Percentiles rank a stretch among this genome's conserved stretches.
These are phyloP conservation scores for Atrina japonica DNA, from an alignment of 2,888 invertebrate species.

Conservation along the genomic window DNA sequence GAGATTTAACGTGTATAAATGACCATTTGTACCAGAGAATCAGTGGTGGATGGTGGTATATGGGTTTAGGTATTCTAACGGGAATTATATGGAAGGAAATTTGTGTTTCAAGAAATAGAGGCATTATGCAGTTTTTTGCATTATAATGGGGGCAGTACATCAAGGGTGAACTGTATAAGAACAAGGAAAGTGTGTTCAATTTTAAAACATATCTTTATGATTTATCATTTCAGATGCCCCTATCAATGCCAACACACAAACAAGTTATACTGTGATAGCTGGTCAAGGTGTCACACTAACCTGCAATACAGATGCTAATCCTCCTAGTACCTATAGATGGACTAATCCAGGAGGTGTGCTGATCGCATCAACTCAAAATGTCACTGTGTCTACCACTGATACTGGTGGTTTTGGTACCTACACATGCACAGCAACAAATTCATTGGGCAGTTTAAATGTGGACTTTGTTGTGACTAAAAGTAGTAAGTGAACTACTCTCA, in stretches of 20 bases:
- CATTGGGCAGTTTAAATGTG: constrained; percentile 5
- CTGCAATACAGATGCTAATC: constrained; percentile 19
- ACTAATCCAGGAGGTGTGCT: not conserved
- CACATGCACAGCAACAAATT: constrained; percentile 38
- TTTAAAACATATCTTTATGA: not conserved
- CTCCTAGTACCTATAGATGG: not conserved
- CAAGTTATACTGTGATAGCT: constrained; percentile 12
- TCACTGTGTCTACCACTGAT: not conserved
- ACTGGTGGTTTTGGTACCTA: constrained; percentile 19
- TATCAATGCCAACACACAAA: constrained; percentile 2
- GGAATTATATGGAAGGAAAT: no score
- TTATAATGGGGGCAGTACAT: no score
- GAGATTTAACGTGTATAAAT: no score
- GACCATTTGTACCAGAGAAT: no score
- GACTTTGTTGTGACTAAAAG: constrained; percentile 26
- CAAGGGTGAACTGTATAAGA: not conserved
- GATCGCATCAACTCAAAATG: not conserved
- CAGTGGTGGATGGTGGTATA: no score
- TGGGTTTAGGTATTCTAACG: no score
- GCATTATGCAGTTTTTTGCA: not conserved
- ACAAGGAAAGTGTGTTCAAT: not conserved
- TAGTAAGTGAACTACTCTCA: constrained; percentile 20
- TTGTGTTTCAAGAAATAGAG: not conserved
- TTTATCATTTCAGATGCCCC: constrained; percentile 16
- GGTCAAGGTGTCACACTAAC: constrained; percentile 14